These are phyloP conservation scores for Aphidius ervi DNA, from an alignment of 1,140 invertebrate species.

Conservation along the genomic window DNA sequence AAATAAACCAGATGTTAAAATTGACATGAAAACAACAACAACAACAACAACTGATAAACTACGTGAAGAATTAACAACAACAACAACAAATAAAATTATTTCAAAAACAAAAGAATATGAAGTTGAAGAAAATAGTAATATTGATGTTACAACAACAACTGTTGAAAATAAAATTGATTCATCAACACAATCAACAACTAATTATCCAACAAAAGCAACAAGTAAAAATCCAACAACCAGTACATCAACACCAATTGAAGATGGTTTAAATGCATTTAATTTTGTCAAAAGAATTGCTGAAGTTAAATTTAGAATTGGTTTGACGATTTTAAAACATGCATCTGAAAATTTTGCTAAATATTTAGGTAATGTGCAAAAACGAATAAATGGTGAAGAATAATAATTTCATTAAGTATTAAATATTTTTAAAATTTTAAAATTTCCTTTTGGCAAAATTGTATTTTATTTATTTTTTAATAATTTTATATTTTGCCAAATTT, in stretches of 20 bases:
- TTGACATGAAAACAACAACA: conserved; percentile 18
- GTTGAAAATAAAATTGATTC: not conserved
- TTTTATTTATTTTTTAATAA: conserved; percentile 1
- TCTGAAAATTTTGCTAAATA: conserved; percentile 54
- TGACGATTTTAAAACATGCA: conserved; percentile 53
- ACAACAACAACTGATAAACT: not conserved
- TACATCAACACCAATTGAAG: conserved; percentile 29
- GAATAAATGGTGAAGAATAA: conserved; percentile 49
- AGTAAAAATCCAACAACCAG: conserved; percentile 32
- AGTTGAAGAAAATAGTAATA: conserved; percentile 7
- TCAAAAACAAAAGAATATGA: not conserved
- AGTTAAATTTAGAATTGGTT: conserved; percentile 52
- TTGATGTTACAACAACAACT: not conserved
- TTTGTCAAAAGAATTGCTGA: conserved; percentile 52
- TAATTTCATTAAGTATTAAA: not conserved
- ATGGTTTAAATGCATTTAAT: conserved; percentile 45
- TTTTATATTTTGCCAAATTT: not conserved
- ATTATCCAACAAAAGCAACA: conserved; percentile 15
- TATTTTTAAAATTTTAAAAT: not conserved
- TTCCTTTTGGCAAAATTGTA: not conserved
- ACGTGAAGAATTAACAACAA: not conserved
- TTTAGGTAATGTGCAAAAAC: conserved; percentile 51
- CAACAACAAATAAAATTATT: not conserved
- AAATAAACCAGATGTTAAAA: conserved; percentile 15
- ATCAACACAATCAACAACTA: conserved; percentile 17